Base-by-base conservation (phyloP, 2,888 invertebrate species). In the Eupithecia abbreviata region DNA sequence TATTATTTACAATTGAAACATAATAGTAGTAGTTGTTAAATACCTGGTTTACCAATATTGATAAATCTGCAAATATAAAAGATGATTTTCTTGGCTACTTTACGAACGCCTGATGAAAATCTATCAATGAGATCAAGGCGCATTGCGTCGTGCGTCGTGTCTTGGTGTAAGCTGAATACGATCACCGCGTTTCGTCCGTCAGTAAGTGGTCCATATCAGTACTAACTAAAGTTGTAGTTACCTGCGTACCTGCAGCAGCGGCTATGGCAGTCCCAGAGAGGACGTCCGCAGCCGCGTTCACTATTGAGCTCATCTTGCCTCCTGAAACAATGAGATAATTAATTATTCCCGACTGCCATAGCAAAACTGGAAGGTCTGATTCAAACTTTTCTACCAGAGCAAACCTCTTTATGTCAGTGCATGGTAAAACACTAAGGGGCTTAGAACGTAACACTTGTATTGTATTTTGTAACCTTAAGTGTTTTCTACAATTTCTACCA, bases 211-310 rank as follows among this genome's bases (percentile, higher is more conserved):
- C 30, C 30, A 30, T 30, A 30, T 30, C 30, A 30, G 30, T 30
- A 30, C 30, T 30, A 30, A 30, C n/a, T 58, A 68, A 58, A 10
- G 4, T 55, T 71, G 6, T 77, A 73, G 68, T 86, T 90, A 95
- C 94, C 93, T 93, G 93, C 62, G 93, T 89, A 82, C 96, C 96
- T 65, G 97, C 96, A 15, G 97, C 96, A 62, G 96, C 96, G 71
- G 96, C 96, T 74, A 96, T 96, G 58, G 97, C 97, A 18, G 97
- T 96, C 71, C 96, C 97, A 0, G 97, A 96, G 80, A 97, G 92
- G 65, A 97, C 96, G 83, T 96, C 96, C 10, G 95, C 94, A 3
- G 96, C 96, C 76, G 95, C 96, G 79, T 95, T 95, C 84, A 96
- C 95, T 89, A 97, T 95, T 76, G 96, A 94, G 90, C 97, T 97